These are phyloP conservation scores for Apodemia duryi DNA, from an alignment of 2,888 invertebrate genomes.

Conservation along the genomic window DNA sequence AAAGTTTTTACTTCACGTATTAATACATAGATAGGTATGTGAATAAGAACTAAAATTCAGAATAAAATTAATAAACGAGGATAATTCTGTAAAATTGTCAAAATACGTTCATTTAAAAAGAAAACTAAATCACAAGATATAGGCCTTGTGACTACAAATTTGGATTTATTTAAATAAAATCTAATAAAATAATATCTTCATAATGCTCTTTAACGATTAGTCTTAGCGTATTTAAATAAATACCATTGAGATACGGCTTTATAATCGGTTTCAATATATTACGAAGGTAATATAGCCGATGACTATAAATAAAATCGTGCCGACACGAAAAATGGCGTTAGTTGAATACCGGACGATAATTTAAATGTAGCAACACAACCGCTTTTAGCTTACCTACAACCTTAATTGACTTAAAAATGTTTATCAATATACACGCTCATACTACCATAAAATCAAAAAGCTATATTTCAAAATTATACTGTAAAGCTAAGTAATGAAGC, in stretches of 20 bases:
- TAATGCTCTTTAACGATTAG: slow-evolving; percentile 18
- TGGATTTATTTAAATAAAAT: not conserved
- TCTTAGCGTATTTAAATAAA: slow-evolving; percentile 11
- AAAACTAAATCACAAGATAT: too few relatives aligned
- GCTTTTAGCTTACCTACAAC: slow-evolving; percentile 76
- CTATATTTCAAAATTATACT: slow-evolving; percentile 39
- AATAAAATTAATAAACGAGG: too few relatives aligned
- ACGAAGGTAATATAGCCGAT: slow-evolving; percentile 65
- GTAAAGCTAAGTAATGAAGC: slow-evolving; percentile 37
- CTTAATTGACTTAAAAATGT: slow-evolving; percentile 80
- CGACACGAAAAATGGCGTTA: slow-evolving; percentile 78
- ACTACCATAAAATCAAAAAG: slow-evolving; percentile 38
- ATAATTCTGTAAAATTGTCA: too few relatives aligned
- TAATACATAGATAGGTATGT: too few relatives aligned
- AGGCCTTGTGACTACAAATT: not conserved
- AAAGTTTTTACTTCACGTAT: too few relatives aligned
- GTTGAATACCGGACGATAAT: slow-evolving; percentile 79
- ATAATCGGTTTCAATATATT: slow-evolving; percentile 32
- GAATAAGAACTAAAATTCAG: too few relatives aligned
- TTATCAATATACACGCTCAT: slow-evolving; percentile 61
- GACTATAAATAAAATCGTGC: slow-evolving; percentile 74
- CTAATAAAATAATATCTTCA: slow-evolving; percentile 24
- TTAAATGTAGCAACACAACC: slow-evolving; percentile 80
- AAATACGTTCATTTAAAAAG: too few relatives aligned
- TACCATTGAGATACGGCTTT: slow-evolving; percentile 13